A percentile compares a stretch with the other conserved stretches of the same genome.
Conservation (phyloP, 2,113 vertebrate genomes). For the Macquaria ambigua region DNA sequence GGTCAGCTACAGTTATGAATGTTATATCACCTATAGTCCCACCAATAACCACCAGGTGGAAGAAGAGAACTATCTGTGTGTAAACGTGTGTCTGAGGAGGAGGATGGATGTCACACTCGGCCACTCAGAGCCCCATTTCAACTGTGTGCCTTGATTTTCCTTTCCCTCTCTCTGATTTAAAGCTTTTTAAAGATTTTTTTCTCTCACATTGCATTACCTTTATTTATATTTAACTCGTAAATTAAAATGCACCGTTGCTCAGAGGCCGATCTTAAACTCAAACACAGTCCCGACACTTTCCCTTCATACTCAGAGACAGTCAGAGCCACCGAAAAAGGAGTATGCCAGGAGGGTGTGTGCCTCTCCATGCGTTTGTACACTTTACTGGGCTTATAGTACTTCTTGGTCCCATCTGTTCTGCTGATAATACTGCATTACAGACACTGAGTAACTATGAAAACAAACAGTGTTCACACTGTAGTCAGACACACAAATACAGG, state of each 20-base stretch:
- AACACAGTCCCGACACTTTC: not conserved
- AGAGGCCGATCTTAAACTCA: not conserved
- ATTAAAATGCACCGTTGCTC: not conserved
- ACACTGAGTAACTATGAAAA: not conserved
- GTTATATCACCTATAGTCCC: not conserved
- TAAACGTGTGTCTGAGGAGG: not conserved
- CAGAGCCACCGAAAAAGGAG: not conserved
- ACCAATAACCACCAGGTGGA: slow-evolving; percentile 57
- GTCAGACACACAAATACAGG: not conserved
- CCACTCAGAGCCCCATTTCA: not conserved
- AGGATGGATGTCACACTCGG: not conserved
- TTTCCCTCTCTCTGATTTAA: not conserved
- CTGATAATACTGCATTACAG: slow-evolving; percentile 8
- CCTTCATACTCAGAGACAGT: not conserved
- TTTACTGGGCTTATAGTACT: not conserved
- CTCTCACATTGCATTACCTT: not conserved
- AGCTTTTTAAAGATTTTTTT: not conserved
- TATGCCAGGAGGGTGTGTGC: no score
- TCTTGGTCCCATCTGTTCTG: slow-evolving; percentile 19
- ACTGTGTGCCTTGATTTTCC: not conserved
- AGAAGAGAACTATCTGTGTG: slow-evolving; percentile 26
- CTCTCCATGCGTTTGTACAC: no score
- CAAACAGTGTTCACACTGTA: not conserved
- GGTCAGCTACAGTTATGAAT: not conserved
- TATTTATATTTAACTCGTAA: not conserved